Evolutionary conservation across 2,797 vertebrate species (phyloP).

Genomic region (Acanthurus lineatus): DNA sequence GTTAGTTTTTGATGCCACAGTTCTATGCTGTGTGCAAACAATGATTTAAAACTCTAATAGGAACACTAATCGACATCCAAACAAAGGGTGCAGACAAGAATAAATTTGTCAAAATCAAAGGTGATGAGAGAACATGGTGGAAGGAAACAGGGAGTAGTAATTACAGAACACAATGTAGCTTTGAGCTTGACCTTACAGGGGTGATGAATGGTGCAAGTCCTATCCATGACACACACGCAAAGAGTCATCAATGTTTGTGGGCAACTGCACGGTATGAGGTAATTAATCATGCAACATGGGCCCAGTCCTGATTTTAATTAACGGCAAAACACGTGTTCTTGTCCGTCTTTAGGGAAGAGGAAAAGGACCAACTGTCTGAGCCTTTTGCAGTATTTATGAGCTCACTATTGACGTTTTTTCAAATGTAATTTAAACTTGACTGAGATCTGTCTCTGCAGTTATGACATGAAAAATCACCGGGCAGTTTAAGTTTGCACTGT

Average conservation of each 20-base stretch:
- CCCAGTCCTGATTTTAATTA: slow-evolving; percentile 81
- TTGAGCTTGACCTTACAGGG: slow-evolving; percentile 77
- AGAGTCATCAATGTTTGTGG: slow-evolving; percentile 81
- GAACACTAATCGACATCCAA: slow-evolving; percentile 51
- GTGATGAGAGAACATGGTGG: slow-evolving; percentile 39
- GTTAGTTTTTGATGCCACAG: background rate
- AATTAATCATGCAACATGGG: slow-evolving; percentile 85
- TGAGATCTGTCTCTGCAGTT: slow-evolving; percentile 10
- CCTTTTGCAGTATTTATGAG: slow-evolving; percentile 61
- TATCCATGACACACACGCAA: slow-evolving; percentile 75
- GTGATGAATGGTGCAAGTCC: slow-evolving; percentile 83
- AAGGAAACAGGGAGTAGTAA: slow-evolving; percentile 65
- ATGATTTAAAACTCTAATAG: slow-evolving; percentile 49
- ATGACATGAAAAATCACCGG: background rate
- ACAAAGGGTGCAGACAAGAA: slow-evolving; percentile 21
- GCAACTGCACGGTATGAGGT: slow-evolving; percentile 69
- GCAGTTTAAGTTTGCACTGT: background rate
- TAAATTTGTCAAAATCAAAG: slow-evolving; percentile 72
- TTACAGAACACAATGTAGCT: slow-evolving; percentile 74
- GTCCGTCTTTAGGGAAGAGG: slow-evolving; percentile 52
- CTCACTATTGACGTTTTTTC: slow-evolving; percentile 38
- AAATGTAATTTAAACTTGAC: slow-evolving; percentile 43
- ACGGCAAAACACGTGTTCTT: slow-evolving; percentile 68
- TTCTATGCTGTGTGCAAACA: slow-evolving; percentile 39
- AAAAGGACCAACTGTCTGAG: slow-evolving; percentile 31